phyloP scores from a whole-genome alignment of 2,888 invertebrate species.

The Apotomis betuletana region DNA sequence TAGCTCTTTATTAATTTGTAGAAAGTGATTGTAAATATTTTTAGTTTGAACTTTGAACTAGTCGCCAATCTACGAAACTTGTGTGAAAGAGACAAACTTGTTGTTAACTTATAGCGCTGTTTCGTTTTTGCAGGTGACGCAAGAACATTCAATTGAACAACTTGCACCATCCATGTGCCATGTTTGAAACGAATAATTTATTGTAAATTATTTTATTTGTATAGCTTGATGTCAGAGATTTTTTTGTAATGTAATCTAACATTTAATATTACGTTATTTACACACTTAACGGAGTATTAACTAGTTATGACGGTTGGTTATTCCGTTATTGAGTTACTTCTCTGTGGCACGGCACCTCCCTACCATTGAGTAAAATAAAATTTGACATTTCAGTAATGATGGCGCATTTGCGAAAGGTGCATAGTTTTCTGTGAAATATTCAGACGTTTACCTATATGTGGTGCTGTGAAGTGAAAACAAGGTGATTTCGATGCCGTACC shows the following conservation, averaged over 20 bases:
- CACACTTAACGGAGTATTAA: constrained; percentile 11
- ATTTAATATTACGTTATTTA: not conserved
- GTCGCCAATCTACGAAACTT: not conserved
- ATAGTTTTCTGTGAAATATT: constrained; percentile 62
- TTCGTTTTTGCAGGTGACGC: not conserved
- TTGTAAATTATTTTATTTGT: no score
- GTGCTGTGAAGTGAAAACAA: constrained; percentile 76
- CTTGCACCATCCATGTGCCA: not conserved
- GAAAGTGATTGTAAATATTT: no score
- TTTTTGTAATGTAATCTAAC: not conserved
- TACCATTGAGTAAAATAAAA: constrained; percentile 47
- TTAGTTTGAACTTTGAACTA: no score
- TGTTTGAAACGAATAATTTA: no score
- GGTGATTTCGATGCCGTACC: constrained; percentile 79
- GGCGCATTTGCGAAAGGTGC: constrained; percentile 79
- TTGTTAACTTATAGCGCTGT: not conserved
- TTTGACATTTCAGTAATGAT: constrained; percentile 75
- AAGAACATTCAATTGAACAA: not conserved
- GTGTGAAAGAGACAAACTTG: not conserved
- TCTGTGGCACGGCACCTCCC: constrained; percentile 42
- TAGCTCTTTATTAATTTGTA: no score
- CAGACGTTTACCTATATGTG: constrained; percentile 56
- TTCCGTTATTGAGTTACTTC: constrained; percentile 35
- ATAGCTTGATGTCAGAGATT: no score
- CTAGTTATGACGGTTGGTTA: constrained; percentile 27